A percentile compares a stretch with the other conserved stretches of the same genome.
Conservation (phyloP, 2,113 vertebrate species). For the Psittacara wagleri region DNA sequence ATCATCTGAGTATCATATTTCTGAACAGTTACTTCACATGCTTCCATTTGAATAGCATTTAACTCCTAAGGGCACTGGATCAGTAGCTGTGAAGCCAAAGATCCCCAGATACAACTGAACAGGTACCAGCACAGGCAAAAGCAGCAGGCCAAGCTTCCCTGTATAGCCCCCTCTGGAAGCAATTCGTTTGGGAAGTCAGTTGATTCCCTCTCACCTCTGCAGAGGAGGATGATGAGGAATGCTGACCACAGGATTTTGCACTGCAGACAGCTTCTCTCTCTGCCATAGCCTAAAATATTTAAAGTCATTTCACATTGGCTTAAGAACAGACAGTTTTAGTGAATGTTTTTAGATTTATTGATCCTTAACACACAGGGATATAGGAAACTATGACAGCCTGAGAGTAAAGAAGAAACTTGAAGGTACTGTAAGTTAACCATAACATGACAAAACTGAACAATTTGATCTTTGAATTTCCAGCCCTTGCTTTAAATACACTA, state of each 20-base stretch:
- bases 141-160: background rate
- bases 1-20: background rate
- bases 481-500: background rate
- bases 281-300: background rate
- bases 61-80: background rate
- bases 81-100: background rate
- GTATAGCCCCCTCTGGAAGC: background rate
- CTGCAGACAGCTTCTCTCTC: background rate
- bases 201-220: background rate
- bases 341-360: background rate
- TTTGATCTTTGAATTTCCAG: background rate
- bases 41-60: background rate
- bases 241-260: background rate
- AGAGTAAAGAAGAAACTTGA: background rate
- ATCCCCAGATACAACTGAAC: background rate
- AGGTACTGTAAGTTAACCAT: background rate
- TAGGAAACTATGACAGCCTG: background rate
- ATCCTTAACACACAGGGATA: background rate
- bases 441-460: background rate
- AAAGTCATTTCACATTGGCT: background rate
- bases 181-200: background rate
- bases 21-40: background rate
- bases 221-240: background rate
- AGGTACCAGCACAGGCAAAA: background rate
- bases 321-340: background rate